phyloP scores from a whole-genome alignment of 2,113 vertebrate species.

The Excalfactoria chinensis region DNA sequence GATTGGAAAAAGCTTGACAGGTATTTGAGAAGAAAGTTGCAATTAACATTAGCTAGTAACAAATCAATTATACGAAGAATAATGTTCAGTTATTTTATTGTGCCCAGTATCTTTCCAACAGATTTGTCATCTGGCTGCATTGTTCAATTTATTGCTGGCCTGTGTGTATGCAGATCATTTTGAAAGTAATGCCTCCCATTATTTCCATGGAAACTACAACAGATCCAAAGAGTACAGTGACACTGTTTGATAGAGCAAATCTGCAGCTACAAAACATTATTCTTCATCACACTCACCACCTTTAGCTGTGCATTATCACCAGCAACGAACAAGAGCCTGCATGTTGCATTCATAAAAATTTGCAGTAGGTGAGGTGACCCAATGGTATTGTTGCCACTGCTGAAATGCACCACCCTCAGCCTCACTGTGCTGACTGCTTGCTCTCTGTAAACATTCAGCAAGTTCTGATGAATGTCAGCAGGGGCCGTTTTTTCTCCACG shows the following conservation, averaged over 20 bases:
- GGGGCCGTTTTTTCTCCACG: not conserved
- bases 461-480: not conserved
- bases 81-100: conserved; percentile 19
- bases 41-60: conserved; percentile 22
- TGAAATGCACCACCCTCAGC: not conserved
- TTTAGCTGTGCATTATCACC: not conserved
- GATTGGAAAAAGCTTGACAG: not conserved
- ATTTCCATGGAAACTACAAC: not conserved
- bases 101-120: conserved; percentile 20
- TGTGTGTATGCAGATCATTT: not conserved
- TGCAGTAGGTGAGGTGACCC: not conserved
- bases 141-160: conserved; percentile 15
- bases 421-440: not conserved
- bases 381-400: too few relatives aligned
- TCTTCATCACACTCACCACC: not conserved
- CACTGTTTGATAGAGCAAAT: not conserved
- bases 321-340: not conserved
- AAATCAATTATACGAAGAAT: conserved; percentile 18
- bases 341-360: not conserved
- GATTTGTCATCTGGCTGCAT: not conserved
- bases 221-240: not conserved
- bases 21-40: not conserved
- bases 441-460: not conserved
- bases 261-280: not conserved
- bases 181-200: not conserved